phyloP scores from a whole-genome alignment of 2,888 invertebrate genomes.

The Ormyrus nitidulus region DNA sequence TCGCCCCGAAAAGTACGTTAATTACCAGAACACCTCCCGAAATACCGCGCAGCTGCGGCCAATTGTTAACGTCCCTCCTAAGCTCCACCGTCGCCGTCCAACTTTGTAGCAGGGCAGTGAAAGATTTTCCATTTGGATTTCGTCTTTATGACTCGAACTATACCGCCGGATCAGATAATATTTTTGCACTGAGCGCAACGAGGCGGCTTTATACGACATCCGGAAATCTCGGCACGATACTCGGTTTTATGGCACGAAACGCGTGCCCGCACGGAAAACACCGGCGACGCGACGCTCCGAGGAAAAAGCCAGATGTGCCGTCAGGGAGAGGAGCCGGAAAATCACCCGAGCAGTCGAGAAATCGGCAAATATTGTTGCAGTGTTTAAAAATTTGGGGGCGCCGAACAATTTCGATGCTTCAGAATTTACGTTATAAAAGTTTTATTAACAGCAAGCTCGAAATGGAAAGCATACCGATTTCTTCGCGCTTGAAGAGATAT shows the following conservation, averaged over 20 bases:
- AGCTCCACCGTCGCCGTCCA: no score
- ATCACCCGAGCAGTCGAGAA: no score
- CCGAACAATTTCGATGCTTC: not conserved
- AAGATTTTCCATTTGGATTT: constrained; percentile 41
- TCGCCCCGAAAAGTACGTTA: no score
- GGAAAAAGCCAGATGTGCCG: constrained; percentile 5
- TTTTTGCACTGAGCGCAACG: constrained; percentile 32
- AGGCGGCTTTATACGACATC: constrained; percentile 45
- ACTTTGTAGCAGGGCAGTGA: no score
- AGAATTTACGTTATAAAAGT: no score
- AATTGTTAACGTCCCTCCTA: no score
- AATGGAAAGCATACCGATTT: no score
- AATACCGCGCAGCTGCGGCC: no score
- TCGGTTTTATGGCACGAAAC: constrained; percentile 39
- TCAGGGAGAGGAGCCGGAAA: not conserved
- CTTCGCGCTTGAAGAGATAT: no score
- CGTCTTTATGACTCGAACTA: constrained; percentile 39
- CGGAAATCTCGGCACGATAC: constrained; percentile 41
- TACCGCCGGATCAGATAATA: constrained; percentile 42
- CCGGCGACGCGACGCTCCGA: not conserved
- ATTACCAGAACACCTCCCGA: no score
- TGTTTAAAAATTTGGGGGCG: constrained; percentile 16
- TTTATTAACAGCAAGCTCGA: no score
- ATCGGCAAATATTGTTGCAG: constrained; percentile 15
- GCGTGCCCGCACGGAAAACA: constrained; percentile 36